Base-by-base conservation (phyloP, 1,140 invertebrate genomes). In the Brachionus calyciflorus region DNA sequence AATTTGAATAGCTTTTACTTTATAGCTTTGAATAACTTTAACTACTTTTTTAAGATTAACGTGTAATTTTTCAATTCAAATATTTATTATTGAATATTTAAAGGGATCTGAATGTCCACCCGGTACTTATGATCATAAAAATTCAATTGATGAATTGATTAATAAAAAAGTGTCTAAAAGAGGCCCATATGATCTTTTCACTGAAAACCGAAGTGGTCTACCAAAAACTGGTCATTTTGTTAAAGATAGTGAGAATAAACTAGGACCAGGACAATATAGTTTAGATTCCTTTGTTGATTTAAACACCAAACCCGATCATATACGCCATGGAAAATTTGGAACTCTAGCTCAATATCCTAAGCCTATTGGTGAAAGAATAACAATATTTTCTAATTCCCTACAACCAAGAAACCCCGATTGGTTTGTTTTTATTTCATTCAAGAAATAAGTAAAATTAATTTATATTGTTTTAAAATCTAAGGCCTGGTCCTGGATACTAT, bases 131-230 rank as follows among this genome's bases (percentile, higher is more conserved):
- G 17, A 63, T 21, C 49, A 53, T 19, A 44, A 60, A 40, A 51
- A 40, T 37, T 60, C 53, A 33, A 51, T 68, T 21, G 76, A 77
- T 40, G 41, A 77, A 68, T 14, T 77, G 28, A 5, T 77, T 7
- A 46, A 77, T 12, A 77, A 63, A 65, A 60, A 53, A 24, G 53
- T 65, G 5, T 46, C 49, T 19, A 60, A 30, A 40, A 48, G 33
- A 63, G 76, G 76, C 2, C 76, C 76, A 12, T 77, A 77, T 40
- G 49, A 77, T 37, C 5, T 77, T 14, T 77, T 77, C 24, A 65
- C 40, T 12, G 49, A 26, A 14, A 48, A 44, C n/a, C 55, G 76
- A 17, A n/a, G n/a, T 17, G 48, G 12, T 24, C 40, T 28, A 14
- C 37, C 40, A 1, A 63, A 48, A 40, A 65, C 55, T 30, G 76